Conservation (phyloP, 2,888 invertebrate species). For the Pachymerium ferrugineum region DNA sequence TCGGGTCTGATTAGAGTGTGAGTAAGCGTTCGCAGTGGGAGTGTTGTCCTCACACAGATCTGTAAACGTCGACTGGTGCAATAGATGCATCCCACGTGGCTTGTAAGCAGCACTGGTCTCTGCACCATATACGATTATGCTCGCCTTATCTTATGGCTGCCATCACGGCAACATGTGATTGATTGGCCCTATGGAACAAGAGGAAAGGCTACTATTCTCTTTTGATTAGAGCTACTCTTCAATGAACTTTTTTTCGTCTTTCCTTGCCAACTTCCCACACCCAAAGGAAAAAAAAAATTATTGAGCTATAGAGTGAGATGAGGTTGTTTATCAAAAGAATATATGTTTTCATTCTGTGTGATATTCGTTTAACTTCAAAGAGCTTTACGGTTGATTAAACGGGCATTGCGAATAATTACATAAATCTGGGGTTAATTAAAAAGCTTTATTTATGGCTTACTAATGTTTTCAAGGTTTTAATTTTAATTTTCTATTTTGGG, state of each 20-base stretch:
- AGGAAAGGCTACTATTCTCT: conserved; percentile 11
- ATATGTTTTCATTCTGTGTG: too few relatives aligned
- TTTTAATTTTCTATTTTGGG: too few relatives aligned
- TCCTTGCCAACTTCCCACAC: background rate
- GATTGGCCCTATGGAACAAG: conserved; percentile 17
- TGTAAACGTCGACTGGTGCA: conserved; percentile 11
- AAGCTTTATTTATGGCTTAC: too few relatives aligned
- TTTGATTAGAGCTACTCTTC: conserved; percentile 17
- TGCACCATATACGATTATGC: conserved; percentile 20
- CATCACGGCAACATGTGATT: conserved; percentile 3
- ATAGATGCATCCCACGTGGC: conserved; percentile 23
- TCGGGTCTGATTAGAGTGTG: conserved; percentile 5
- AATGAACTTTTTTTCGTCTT: background rate
- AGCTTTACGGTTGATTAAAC: too few relatives aligned
- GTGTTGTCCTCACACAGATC: conserved; percentile 22
- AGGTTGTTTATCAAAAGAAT: background rate
- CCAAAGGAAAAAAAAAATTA: background rate
- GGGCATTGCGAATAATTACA: too few relatives aligned
- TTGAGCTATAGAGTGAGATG: background rate
- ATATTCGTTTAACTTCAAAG: too few relatives aligned
- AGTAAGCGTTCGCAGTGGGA: background rate
- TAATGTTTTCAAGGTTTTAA: too few relatives aligned
- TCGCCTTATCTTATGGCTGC: conserved; percentile 23
- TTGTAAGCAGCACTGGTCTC: conserved; percentile 16
- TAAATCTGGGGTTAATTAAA: too few relatives aligned